phyloP scores from a whole-genome alignment of 2,888 invertebrate species.

The Cataglyphis altisquamis region DNA sequence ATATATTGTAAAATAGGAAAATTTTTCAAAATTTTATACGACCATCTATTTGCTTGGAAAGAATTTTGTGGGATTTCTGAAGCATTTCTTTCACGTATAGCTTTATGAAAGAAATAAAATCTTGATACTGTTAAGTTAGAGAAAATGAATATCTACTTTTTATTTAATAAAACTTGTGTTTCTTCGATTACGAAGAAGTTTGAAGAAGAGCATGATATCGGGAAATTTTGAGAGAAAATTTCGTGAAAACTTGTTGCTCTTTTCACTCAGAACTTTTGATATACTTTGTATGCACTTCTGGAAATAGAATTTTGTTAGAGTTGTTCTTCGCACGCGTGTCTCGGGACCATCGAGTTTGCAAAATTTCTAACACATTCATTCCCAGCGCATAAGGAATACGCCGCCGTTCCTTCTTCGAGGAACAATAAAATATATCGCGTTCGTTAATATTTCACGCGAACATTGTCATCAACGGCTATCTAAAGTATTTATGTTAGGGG shows the following conservation, averaged over 20 bases:
- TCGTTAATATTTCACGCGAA: slow-evolving; percentile 31
- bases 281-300: slow-evolving; percentile 31
- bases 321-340: background rate
- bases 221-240: slow-evolving; percentile 44
- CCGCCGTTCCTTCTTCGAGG: background rate
- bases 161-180: slow-evolving; percentile 51
- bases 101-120: slow-evolving; percentile 1
- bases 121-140: slow-evolving; percentile 27
- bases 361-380: slow-evolving; percentile 38
- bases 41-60: background rate
- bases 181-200: slow-evolving; percentile 14
- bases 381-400: background rate
- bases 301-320: slow-evolving; percentile 33
- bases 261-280: slow-evolving; percentile 31
- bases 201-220: slow-evolving; percentile 7
- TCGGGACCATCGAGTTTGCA: slow-evolving; percentile 21
- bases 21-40: background rate
- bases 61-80: slow-evolving; percentile 14
- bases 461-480: slow-evolving; percentile 28
- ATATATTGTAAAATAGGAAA: background rate
- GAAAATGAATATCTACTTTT: slow-evolving; percentile 14
- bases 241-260: slow-evolving; percentile 53
- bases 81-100: background rate
- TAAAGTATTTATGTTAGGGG: slow-evolving; percentile 38
- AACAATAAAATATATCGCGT: background rate